Evolutionary conservation across 2,113 vertebrate genomes (phyloP), one percentile per base, ranked within the genome.

Genomic region (Ceratotherium simum): DNA sequence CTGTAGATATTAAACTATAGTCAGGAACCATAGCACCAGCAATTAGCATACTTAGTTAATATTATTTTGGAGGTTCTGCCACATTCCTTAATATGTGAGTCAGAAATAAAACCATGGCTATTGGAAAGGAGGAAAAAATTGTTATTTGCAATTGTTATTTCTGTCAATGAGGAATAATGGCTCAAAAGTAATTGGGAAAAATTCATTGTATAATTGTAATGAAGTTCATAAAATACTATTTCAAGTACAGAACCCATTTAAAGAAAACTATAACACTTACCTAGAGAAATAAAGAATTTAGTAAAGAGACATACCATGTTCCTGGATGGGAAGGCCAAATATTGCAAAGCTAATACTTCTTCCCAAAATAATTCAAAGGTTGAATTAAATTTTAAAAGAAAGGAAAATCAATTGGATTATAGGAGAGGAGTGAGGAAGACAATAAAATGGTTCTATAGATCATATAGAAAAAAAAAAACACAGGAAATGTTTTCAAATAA

Each of bases 201-300:
- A 82, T 48, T 85, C 21, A 82, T 12, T 92, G 14, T 81, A 29
- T 82, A 79, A 56, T 90, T 90, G 3, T 69, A 92, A 91, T 62
- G 8, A 82, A 78, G 23, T 1, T 27, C 8, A 46, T 79, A 92
- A 93, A 76, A 62, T 91, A 72, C 11, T 86, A 72, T 76, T 89
- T 85, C 12, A 73, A 48, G 17, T 84, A 1, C 2, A 92, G 82
- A 95, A 86, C 39, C 23, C 6, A 65, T 58, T 80, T 86, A 84
- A 78, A 89, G 8, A 72, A 48, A 76, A 70, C 11, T 67, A 25
- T 33, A 36, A 70, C n/a, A 86, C 16, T 72, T 69, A 39, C 3
- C 75, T 48, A 78, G 33, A 62, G 25, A 96, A 93, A 64, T 64
- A 92, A 94, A 96, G 16, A 94, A 90, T 93, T 70, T 96, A 89